These are phyloP conservation scores for Imbricaverruca yamaguchii DNA, from an alignment of 2,888 invertebrate genomes.

Conservation along the genomic window DNA sequence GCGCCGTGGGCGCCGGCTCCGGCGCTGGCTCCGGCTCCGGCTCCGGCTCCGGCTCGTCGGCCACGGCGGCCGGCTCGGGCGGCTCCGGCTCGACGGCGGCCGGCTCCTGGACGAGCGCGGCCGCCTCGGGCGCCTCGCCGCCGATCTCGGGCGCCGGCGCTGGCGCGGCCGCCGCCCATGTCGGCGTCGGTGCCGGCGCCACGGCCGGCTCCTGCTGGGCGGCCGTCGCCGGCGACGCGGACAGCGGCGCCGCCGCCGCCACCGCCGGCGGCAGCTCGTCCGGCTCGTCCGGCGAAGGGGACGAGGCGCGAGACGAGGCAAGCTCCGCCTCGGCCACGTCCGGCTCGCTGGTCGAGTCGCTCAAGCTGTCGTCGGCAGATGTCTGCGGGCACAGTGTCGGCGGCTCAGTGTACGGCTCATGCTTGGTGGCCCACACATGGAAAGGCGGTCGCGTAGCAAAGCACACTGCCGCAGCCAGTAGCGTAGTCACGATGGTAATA, in stretches of 20 bases:
- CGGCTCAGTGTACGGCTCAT: background rate
- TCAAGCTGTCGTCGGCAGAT: background rate
- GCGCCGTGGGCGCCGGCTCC: background rate
- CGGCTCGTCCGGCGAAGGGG: background rate
- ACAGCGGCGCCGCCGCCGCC: background rate
- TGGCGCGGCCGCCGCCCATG: background rate
- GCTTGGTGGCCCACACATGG: too few relatives aligned
- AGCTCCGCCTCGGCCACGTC: background rate
- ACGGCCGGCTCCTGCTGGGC: background rate
- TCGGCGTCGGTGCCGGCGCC: background rate
- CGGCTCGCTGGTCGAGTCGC: conserved; percentile 2
- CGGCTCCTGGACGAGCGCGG: background rate
- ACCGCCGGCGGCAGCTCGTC: background rate
- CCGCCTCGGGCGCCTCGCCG: background rate
- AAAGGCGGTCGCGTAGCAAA: too few relatives aligned
- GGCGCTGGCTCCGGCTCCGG: background rate
- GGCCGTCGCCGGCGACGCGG: background rate
- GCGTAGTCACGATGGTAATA: too few relatives aligned
- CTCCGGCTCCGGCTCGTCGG: background rate
- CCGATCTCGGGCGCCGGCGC: background rate
- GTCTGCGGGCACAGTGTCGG: background rate
- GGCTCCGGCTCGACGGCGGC: background rate
- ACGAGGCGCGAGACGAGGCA: background rate
- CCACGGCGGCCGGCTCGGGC: too few relatives aligned
- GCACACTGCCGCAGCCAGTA: too few relatives aligned